Base-by-base conservation (phyloP, 2,113 vertebrate species). In the Phylloscopus trochiloides region DNA sequence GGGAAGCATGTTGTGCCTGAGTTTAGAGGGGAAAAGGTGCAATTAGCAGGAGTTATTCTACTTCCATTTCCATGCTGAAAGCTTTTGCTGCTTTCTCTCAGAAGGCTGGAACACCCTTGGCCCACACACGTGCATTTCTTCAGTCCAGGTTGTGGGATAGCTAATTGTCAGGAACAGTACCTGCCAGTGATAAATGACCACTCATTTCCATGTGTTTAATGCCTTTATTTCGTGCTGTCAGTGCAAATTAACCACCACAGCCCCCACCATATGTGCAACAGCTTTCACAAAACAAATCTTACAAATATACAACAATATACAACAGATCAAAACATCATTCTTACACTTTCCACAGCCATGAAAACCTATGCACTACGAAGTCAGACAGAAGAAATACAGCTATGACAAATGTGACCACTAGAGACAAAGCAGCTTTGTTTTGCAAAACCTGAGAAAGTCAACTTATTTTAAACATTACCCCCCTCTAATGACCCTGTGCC, bases 141-240 rank as follows among this genome's bases (percentile, higher is more conserved):
- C 2, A 4, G 40, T 4, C 32, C 70, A 80, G 47, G 12, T 26
- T 88, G 51, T 6, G 38, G 29, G 50, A 38, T 1, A 45, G 47
- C 59, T 28, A 36, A 25, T 19, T 50, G 25, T 17, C 47, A 79
- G 51, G 47, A 70, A 72, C 2, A 1, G 14, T 55, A 61, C n/a
- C 67, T 86, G 36, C 47, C 66, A 66, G 32, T 34, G 42, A 94
- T 26, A 87, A 96, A 96, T 36, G 51, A 57, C 45, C 93, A 97
- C 86, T 85, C 94, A 25, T 86, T 95, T 96, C 72, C 57, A 65
- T 6, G 65, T 87, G 90, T 98, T 97, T 88, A 96, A 97, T 98
- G 97, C 96, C 94, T 98, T 98, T 98, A 98, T 98, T 98, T 92
- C n/a, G 93, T 98, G 94, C 88, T 63, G 50, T 91, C 55, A 91